phyloP scores from a whole-genome alignment of 2,888 invertebrate genomes.

The Girardia tigrina region DNA sequence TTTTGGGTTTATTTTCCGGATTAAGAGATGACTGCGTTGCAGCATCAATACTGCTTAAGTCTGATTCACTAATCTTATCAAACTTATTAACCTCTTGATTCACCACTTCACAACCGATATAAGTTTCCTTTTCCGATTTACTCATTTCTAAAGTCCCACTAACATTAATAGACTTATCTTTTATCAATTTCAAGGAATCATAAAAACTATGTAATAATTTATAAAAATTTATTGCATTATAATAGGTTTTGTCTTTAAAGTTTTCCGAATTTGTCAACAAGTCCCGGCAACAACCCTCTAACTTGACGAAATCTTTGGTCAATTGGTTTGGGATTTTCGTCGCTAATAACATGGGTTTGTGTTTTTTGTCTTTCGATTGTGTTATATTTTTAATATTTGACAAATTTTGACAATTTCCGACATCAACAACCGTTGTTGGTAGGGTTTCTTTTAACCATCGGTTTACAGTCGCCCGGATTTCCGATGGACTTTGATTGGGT shows the following conservation, averaged over 20 bases:
- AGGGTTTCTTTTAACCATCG: background rate
- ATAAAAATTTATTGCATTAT: background rate
- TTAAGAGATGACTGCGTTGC: background rate
- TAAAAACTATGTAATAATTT: background rate
- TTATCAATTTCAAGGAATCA: background rate
- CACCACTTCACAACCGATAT: too few relatives aligned
- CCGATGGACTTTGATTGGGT: background rate
- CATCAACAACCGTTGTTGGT: background rate
- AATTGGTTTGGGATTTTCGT: too few relatives aligned
- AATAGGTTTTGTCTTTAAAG: background rate
- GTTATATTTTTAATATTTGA: background rate
- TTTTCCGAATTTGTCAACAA: background rate
- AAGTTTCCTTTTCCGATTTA: background rate
- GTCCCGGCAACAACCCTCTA: background rate
- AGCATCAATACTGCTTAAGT: background rate
- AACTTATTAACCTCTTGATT: background rate
- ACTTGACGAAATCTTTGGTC: background rate
- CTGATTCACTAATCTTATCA: background rate
- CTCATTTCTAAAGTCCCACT: background rate
- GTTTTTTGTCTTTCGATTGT: background rate
- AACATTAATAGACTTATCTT: background rate
- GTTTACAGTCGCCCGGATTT: background rate
- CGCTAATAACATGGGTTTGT: too few relatives aligned
- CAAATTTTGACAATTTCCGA: background rate
- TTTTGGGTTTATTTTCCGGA: too few relatives aligned